Evolutionary conservation across 2,797 vertebrate species (phyloP).

Genomic region (Otus scops): DNA sequence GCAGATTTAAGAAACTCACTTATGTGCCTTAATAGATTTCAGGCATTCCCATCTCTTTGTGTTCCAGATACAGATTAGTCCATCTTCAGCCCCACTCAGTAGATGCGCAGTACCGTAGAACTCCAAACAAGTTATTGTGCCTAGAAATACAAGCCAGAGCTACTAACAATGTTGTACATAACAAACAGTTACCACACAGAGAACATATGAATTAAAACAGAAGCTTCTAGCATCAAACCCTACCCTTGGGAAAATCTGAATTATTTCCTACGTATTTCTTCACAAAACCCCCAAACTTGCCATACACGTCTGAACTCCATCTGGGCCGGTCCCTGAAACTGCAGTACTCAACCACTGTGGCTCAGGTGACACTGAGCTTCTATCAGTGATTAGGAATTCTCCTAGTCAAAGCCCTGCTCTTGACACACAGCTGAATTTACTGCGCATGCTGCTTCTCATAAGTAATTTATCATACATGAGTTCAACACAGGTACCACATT

Average conservation of each 20-base stretch:
- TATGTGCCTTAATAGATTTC: constrained; percentile 92
- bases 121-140: constrained; percentile 85
- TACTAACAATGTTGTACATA: background rate
- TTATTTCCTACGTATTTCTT: background rate
- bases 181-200: background rate
- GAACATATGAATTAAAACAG: background rate
- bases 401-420: background rate
- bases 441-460: background rate
- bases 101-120: constrained; percentile 88
- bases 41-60: constrained; percentile 95
- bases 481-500: background rate
- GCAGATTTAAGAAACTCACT: constrained; percentile 75
- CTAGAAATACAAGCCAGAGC: constrained; percentile 41
- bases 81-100: constrained; percentile 93
- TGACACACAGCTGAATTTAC: background rate
- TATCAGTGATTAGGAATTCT: background rate
- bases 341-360: background rate
- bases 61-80: constrained; percentile 93
- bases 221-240: background rate
- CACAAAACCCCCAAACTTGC: fast-evolving
- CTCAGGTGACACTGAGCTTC: background rate
- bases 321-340: background rate
- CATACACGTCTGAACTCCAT: background rate
- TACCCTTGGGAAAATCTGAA: background rate
- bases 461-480: background rate